Percentiles rank a stretch among this genome's conserved stretches.
phyloP scores from a whole-genome alignment of 1,140 invertebrate species.

The Xylocopa sonorina region DNA sequence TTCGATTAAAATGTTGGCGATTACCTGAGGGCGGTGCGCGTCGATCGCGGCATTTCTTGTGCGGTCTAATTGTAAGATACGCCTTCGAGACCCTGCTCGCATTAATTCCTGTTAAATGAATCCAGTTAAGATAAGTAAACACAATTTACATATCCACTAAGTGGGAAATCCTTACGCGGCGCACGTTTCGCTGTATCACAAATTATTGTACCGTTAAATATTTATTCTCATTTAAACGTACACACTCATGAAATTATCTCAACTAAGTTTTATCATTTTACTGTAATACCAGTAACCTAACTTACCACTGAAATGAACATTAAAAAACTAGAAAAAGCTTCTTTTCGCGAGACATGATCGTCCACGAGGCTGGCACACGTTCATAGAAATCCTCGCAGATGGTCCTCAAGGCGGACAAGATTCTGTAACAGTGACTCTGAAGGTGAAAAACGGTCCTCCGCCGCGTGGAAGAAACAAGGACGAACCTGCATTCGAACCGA shows the following conservation, averaged over 20 bases:
- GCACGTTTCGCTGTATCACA: no score
- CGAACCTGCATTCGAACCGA: not conserved
- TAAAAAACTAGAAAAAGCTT: no score
- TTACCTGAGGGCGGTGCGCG: not conserved
- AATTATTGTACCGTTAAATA: no score
- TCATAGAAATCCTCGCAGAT: not conserved
- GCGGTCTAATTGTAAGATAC: not conserved
- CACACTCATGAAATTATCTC: no score
- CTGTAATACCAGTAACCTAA: no score
- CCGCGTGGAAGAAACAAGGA: not conserved
- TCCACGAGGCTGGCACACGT: no score
- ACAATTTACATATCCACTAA: no score
- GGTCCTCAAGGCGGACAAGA: not conserved
- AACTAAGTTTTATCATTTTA: no score
- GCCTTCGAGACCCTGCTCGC: not conserved
- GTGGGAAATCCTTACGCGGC: no score
- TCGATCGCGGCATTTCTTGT: not conserved
- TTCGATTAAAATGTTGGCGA: not conserved
- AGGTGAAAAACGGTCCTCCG: not conserved
- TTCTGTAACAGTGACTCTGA: conserved; percentile 3
- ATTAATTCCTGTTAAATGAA: not conserved
- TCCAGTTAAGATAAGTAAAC: not conserved
- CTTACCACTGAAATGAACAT: no score
- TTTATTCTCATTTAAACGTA: no score
- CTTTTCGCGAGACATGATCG: no score